Evolutionary conservation across 1,140 invertebrate genomes (phyloP).

Genomic region (Zaprionus gabonicus): DNA sequence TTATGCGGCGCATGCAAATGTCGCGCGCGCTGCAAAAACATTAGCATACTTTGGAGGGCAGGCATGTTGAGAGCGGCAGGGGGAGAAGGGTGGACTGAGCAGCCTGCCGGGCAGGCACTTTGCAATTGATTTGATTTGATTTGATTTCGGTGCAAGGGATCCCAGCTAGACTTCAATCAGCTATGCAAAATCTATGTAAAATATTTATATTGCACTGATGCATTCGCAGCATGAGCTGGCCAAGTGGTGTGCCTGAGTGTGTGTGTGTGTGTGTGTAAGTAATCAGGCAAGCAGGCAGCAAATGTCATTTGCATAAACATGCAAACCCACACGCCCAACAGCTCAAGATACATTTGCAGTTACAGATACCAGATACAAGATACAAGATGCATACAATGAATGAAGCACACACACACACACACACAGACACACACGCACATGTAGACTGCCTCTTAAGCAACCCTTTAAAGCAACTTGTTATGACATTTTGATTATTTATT

Average conservation of each 20-base stretch:
- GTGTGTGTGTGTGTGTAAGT: slow-evolving; percentile 50
- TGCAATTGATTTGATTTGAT: slow-evolving; percentile 70
- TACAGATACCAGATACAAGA: slow-evolving; percentile 20
- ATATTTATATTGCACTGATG: slow-evolving; percentile 79
- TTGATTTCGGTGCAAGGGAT: slow-evolving; percentile 56
- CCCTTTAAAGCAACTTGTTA: slow-evolving; percentile 56
- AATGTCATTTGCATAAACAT: slow-evolving; percentile 78
- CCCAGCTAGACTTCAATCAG: slow-evolving; percentile 71
- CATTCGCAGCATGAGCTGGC: slow-evolving; percentile 48
- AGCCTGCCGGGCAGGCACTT: slow-evolving; percentile 16
- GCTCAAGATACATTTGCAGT: slow-evolving; percentile 20
- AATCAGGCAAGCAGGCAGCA: slow-evolving; percentile 56
- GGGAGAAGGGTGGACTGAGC: not conserved
- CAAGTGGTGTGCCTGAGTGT: slow-evolving; percentile 11
- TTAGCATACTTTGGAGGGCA: slow-evolving; percentile 42
- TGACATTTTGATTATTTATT: slow-evolving; percentile 82
- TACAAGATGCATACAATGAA: slow-evolving; percentile 6
- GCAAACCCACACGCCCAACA: slow-evolving; percentile 2
- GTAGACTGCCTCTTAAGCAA: not conserved
- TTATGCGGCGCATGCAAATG: slow-evolving; percentile 71
- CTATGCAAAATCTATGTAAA: slow-evolving; percentile 82
- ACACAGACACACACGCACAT: slow-evolving; percentile 34
- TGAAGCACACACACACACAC: slow-evolving; percentile 26
- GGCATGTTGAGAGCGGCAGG: not conserved
- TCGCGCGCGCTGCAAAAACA: slow-evolving; percentile 24